Percentiles rank a stretch among this genome's conserved stretches.
These are phyloP conservation scores for Lepeophtheirus salmonis DNA, from an alignment of 1,140 invertebrate species.

Conservation along the genomic window DNA sequence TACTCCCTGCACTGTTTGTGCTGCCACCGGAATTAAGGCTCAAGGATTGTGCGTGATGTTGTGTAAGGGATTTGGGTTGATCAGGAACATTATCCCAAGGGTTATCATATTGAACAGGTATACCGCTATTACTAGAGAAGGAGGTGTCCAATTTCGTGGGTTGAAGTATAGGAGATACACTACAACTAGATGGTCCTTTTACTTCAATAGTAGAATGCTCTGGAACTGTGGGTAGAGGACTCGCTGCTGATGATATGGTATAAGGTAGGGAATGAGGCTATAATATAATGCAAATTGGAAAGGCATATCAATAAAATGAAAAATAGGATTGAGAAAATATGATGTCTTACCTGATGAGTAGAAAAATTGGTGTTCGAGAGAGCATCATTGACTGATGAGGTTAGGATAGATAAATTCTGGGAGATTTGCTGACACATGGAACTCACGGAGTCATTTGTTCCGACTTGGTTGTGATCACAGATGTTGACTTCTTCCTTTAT, in stretches of 20 bases:
- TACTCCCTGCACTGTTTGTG: no score
- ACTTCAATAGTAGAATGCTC: not conserved
- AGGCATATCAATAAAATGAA: slow-evolving; percentile 31
- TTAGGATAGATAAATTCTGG: slow-evolving; percentile 54
- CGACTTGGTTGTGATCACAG: slow-evolving; percentile 29
- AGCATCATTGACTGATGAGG: slow-evolving; percentile 28
- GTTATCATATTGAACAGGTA: slow-evolving; percentile 1
- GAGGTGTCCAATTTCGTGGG: not conserved
- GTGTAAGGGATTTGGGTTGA: slow-evolving; percentile 1
- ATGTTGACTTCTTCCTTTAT: slow-evolving; percentile 58
- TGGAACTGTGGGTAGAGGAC: not conserved
- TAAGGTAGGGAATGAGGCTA: not conserved
- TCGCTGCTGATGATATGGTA: not conserved
- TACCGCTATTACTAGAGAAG: not conserved
- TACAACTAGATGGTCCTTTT: slow-evolving; percentile 4
- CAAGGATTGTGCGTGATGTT: not conserved
- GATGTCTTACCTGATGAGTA: not conserved
- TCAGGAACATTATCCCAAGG: slow-evolving; percentile 21
- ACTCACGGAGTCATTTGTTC: slow-evolving; percentile 47
- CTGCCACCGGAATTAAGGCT: no score
- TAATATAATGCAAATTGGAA: no score
- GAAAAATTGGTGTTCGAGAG: not conserved
- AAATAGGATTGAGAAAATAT: slow-evolving; percentile 32
- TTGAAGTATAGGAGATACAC: slow-evolving; percentile 13
- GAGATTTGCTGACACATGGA: slow-evolving; percentile 71